phyloP scores from a whole-genome alignment of 2,797 vertebrate species.

The Paedocypris micromegethes region DNA sequence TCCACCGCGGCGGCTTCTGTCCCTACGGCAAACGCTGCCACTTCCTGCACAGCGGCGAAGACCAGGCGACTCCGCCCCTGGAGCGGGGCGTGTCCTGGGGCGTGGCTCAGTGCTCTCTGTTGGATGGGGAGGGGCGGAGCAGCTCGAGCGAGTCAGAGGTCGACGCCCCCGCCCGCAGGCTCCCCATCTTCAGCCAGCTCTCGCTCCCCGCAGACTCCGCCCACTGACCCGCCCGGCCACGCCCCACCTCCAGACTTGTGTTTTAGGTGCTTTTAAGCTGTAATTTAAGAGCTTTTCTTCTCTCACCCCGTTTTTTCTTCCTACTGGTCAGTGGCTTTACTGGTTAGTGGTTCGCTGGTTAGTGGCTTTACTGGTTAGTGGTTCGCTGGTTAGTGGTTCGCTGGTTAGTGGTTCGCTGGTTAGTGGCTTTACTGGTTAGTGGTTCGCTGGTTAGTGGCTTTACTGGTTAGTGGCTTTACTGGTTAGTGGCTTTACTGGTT shows the following conservation, averaged over 20 bases:
- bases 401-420: too few species aligned
- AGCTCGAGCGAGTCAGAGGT: too few species aligned
- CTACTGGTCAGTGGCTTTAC: too few species aligned
- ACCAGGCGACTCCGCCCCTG: slow-evolving; percentile 60
- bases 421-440: too few species aligned
- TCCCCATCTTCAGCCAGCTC: slow-evolving; percentile 84
- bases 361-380: too few species aligned
- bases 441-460: too few species aligned
- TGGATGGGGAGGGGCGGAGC: slow-evolving; percentile 48
- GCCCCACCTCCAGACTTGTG: slow-evolving; percentile 77
- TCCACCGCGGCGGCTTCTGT: slow-evolving; percentile 78
- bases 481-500: too few species aligned
- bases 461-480: too few species aligned
- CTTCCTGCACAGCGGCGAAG: slow-evolving; percentile 77
- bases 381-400: too few species aligned
- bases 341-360: too few species aligned
- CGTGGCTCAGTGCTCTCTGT: slow-evolving; percentile 66
- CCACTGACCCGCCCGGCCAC: slow-evolving; percentile 56
- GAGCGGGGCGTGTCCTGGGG: slow-evolving; percentile 33
- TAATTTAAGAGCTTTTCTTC: too few species aligned
- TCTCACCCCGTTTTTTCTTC: too few species aligned
- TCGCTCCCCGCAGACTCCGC: slow-evolving; percentile 72
- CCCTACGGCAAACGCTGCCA: slow-evolving; percentile 78
- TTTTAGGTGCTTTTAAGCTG: slow-evolving; percentile 24
- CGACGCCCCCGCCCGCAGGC: slow-evolving; percentile 54